These are phyloP conservation scores for Mesopsocus fuscifrons DNA, from an alignment of 2,888 invertebrate genomes.

Conservation along the genomic window DNA sequence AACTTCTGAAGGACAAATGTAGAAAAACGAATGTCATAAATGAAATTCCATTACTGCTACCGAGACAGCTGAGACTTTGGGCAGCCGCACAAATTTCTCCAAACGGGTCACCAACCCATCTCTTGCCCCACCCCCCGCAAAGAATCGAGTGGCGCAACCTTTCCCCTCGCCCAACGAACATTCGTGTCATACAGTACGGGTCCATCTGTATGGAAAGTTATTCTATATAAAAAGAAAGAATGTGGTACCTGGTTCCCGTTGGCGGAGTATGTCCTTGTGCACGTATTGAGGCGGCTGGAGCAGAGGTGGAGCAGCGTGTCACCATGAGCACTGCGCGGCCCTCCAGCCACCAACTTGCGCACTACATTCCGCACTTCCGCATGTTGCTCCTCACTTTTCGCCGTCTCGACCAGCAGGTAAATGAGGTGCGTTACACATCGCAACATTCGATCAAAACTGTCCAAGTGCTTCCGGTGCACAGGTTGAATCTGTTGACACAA, in stretches of 20 bases:
- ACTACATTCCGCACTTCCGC: conserved; percentile 29
- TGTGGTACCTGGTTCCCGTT: conserved; percentile 46
- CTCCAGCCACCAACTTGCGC: conserved; percentile 34
- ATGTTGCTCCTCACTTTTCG: conserved; percentile 30
- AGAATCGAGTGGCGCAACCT: no score
- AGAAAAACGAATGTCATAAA: conserved; percentile 5
- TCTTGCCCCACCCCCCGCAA: no score
- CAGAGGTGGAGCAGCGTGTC: conserved; percentile 75
- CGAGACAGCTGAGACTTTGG: conserved; percentile 18
- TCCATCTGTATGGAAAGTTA: no score
- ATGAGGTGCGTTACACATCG: conserved; percentile 63
- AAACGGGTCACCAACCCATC: no score
- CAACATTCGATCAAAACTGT: conserved; percentile 61
- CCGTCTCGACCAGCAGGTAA: conserved; percentile 44
- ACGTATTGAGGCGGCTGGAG: conserved; percentile 55
- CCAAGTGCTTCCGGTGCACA: conserved; percentile 55
- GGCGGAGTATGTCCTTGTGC: conserved; percentile 55
- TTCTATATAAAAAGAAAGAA: no score
- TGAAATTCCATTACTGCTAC: conserved; percentile 3
- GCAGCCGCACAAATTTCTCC: conserved; percentile 20
- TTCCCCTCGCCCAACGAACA: no score
- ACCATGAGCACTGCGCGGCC: conserved; percentile 49
- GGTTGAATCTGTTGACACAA: conserved; percentile 36
- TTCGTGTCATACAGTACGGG: no score
- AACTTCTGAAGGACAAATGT: conserved; percentile 12